Conservation (phyloP, 2,113 vertebrate species). For the Symphodus melops region DNA sequence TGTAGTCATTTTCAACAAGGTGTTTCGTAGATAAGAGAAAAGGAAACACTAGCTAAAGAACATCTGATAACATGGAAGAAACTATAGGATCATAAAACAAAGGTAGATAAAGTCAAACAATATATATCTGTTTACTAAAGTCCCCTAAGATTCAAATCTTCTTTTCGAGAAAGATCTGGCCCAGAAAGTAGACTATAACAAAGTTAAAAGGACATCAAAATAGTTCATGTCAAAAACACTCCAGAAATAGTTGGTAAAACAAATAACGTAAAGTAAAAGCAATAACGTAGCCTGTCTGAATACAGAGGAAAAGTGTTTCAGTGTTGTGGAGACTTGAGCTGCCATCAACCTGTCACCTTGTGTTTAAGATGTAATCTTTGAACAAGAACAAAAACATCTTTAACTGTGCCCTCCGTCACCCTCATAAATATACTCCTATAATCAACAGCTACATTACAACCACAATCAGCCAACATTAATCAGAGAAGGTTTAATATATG, state of each 20-base stretch:
- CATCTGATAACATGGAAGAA: neutral
- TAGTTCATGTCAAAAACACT: neutral
- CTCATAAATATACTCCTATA: too few relatives aligned
- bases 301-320: neutral
- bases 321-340: neutral
- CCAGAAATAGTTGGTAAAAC: neutral
- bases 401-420: neutral
- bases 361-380: neutral
- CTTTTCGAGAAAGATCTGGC: neutral
- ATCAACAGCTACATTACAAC: too few relatives aligned
- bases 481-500: too few relatives aligned
- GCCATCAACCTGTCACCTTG: neutral
- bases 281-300: neutral
- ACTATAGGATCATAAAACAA: neutral
- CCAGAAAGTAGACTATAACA: neutral
- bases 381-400: neutral
- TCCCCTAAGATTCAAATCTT: neutral
- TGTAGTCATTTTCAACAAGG: neutral
- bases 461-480: too few relatives aligned
- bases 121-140: neutral
- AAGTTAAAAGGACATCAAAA: neutral
- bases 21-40: neutral
- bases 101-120: neutral
- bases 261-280: neutral
- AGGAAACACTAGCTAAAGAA: neutral